Evolutionary conservation across 2,888 invertebrate genomes (phyloP).

Genomic region (Nephrotoma appendiculata): DNA sequence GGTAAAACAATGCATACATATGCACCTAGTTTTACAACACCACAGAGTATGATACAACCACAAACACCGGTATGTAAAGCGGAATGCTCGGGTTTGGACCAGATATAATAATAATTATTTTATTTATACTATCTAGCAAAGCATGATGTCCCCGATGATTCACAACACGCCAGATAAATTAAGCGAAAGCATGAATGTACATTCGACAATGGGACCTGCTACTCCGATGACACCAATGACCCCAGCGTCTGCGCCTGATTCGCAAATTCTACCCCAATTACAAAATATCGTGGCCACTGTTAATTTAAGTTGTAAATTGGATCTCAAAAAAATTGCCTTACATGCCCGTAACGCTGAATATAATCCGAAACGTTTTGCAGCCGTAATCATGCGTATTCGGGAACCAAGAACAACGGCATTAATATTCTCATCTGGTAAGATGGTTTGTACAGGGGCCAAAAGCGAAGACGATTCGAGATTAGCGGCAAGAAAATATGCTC

Average conservation of each 20-base stretch:
- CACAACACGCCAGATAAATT: constrained; percentile 32
- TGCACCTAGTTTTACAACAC: constrained; percentile 60
- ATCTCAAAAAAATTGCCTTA: constrained; percentile 91
- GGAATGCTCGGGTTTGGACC: not conserved
- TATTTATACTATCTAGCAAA: constrained; percentile 45
- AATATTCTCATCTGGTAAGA: constrained; percentile 69
- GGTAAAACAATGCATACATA: constrained; percentile 63
- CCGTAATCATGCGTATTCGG: constrained; percentile 91
- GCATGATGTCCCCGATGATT: constrained; percentile 71
- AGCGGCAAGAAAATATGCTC: constrained; percentile 69
- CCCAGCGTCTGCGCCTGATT: constrained; percentile 75
- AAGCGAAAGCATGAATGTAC: constrained; percentile 25
- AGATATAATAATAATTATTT: not conserved
- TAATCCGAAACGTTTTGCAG: constrained; percentile 97
- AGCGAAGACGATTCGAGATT: constrained; percentile 66
- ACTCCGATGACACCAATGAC: constrained; percentile 81
- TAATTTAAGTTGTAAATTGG: constrained; percentile 86
- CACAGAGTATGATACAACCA: constrained; percentile 77
- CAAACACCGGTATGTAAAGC: constrained; percentile 58
- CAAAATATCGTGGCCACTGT: constrained; percentile 95
- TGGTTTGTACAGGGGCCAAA: constrained; percentile 73
- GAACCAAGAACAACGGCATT: constrained; percentile 73
- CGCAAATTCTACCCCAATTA: constrained; percentile 77
- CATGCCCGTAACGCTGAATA: constrained; percentile 98
- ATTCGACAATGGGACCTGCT: constrained; percentile 49